Conservation (phyloP, 2,113 vertebrate species). For the Isurus oxyrinchus region DNA sequence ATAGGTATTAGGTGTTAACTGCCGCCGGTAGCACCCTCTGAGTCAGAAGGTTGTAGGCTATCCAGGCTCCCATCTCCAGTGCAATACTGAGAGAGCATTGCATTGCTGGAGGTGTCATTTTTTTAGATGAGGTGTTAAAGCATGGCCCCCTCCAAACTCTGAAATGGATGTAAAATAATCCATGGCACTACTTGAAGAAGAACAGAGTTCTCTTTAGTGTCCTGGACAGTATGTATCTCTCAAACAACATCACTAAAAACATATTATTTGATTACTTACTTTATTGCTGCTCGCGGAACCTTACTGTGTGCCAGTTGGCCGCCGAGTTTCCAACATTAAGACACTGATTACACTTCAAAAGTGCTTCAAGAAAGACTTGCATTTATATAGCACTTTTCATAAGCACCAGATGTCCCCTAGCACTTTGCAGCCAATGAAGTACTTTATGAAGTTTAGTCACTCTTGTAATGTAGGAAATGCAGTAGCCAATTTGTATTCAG, state of each 20-base stretch:
- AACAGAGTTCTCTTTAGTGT: not conserved
- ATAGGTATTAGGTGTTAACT: not conserved
- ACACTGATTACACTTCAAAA: not conserved
- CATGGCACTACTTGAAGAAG: not conserved
- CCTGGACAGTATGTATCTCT: not conserved
- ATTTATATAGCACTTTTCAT: not conserved
- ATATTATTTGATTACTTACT: not conserved
- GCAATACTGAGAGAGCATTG: not conserved
- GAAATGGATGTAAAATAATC: not conserved
- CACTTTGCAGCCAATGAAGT: not conserved
- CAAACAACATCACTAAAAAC: not conserved
- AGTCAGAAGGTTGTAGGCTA: not conserved
- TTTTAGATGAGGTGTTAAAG: not conserved
- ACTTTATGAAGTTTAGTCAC: no score
- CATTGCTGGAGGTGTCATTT: not conserved
- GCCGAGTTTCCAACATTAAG: not conserved
- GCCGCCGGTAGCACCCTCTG: not conserved
- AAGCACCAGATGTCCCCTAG: not conserved
- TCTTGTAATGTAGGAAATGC: no score
- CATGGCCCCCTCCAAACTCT: not conserved
- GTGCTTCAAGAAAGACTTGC: not conserved
- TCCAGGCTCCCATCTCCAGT: not conserved
- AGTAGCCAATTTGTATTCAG: no score
- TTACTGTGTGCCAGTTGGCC: not conserved
- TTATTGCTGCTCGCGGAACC: not conserved